Conservation (phyloP, 2,113 vertebrate genomes). For the Pycnonotus jocosus region DNA sequence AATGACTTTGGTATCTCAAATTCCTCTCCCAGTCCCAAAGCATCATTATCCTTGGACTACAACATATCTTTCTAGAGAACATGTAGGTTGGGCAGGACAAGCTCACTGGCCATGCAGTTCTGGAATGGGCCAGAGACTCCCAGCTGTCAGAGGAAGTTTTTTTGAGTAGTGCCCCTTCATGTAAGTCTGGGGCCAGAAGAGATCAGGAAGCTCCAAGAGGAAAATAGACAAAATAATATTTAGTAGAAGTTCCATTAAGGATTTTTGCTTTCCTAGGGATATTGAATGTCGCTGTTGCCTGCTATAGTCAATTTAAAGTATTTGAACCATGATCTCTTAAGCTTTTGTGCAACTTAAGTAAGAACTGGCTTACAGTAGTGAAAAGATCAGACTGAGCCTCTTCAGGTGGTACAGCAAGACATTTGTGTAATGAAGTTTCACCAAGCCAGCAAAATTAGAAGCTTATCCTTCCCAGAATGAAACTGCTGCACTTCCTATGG, state of each 20-base stretch:
- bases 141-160: neutral
- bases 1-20: neutral
- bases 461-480: neutral
- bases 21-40: neutral
- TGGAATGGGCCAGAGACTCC: neutral
- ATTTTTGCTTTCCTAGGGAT: neutral
- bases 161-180: accelerated
- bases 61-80: neutral
- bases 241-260: neutral
- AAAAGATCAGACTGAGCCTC: neutral
- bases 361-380: neutral
- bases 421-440: neutral
- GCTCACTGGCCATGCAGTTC: neutral
- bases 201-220: neutral
- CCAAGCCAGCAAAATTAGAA: neutral
- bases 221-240: neutral
- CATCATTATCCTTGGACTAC: neutral
- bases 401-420: neutral
- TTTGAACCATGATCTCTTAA: neutral
- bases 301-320: neutral
- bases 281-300: neutral
- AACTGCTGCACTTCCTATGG: neutral
- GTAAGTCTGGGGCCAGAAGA: neutral
- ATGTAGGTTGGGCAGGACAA: neutral
- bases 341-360: neutral